Conservation (phyloP, 1,140 invertebrate species). For the Orussus abietinus region DNA sequence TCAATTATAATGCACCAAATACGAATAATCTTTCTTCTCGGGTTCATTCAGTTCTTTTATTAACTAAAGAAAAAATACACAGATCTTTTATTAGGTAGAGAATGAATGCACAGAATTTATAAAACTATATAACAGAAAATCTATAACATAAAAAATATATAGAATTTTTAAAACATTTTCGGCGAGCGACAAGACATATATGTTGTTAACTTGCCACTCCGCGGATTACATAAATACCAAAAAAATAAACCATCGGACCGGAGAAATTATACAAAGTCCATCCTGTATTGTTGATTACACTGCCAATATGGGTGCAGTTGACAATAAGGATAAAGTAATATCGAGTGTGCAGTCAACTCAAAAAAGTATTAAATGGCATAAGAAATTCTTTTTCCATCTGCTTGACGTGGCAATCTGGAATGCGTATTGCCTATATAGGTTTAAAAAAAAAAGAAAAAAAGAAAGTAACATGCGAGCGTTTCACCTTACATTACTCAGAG, state of each 20-base stretch:
- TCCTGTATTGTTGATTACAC: constrained; percentile 27
- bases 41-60: no score
- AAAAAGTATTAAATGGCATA: no score
- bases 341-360: constrained; percentile 9
- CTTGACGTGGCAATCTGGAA: constrained; percentile 15
- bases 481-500: neutral
- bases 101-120: no score
- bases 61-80: no score
- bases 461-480: neutral
- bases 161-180: no score
- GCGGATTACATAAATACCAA: constrained; percentile 13
- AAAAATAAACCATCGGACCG: constrained; percentile 14
- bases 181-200: no score
- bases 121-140: no score
- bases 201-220: constrained; percentile 28
- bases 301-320: constrained; percentile 25
- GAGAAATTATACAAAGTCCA: constrained; percentile 20
- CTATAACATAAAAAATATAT: no score
- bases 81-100: no score
- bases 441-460: neutral
- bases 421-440: constrained; percentile 1
- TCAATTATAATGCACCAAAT: no score
- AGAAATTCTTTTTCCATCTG: no score
- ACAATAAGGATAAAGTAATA: constrained; percentile 20
- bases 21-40: no score